Percentiles rank a stretch among this genome's conserved stretches.
These are phyloP conservation scores for Indicator maculatus DNA, from an alignment of 2,113 vertebrate species.

Conservation along the genomic window DNA sequence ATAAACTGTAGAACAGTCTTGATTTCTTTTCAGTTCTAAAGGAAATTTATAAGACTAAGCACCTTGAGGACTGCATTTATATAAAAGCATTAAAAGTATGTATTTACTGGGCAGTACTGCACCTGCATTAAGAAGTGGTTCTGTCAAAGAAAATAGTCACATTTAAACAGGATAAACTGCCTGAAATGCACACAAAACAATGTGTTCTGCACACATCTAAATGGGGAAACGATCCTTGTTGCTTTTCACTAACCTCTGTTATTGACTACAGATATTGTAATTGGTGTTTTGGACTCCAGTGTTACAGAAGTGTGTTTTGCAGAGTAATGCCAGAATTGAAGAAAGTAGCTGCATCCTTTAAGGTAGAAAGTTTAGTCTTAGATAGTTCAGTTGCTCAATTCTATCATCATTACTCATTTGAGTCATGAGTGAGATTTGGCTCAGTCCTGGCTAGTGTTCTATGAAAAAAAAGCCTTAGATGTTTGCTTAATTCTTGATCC, in stretches of 20 bases:
- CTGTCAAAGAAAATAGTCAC: neutral
- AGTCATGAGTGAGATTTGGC: slow-evolving; percentile 20
- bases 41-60: neutral
- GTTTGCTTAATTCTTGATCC: neutral
- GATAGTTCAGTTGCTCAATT: neutral
- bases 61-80: neutral
- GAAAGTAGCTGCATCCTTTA: neutral
- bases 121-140: neutral
- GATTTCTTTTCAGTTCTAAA: neutral
- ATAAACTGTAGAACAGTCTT: neutral
- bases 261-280: neutral
- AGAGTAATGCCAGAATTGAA: neutral
- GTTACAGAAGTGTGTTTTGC: neutral
- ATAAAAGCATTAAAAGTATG: neutral
- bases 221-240: neutral
- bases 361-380: neutral
- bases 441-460: neutral
- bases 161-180: neutral
- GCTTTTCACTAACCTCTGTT: neutral
- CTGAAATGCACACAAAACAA: neutral
- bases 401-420: neutral
- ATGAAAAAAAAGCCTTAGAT: neutral
- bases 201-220: neutral
- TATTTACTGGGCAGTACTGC: neutral
- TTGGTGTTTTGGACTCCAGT: neutral